Base-by-base conservation (phyloP, 2,888 invertebrate genomes). In the Habrosyne pyritoides region DNA sequence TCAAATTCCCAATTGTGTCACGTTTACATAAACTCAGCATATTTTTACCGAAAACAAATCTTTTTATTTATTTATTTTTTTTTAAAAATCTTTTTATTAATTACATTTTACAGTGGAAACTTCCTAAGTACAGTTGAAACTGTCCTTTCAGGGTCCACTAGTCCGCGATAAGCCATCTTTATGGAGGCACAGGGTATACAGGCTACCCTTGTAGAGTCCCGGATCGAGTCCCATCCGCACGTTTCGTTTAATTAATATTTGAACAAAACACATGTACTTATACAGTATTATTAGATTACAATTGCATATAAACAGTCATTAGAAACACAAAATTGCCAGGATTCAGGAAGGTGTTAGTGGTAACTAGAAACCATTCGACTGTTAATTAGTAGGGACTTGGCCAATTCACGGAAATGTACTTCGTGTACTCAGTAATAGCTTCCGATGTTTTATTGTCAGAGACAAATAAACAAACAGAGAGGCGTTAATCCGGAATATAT, bases 241-340 rank as follows among this genome's bases (percentile, higher is more conserved):
- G 22, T 21, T 22, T 49, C 22, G 14, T 8, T 49, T 49, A 24
- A 49, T 49, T 49, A 49, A 49, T 49, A 26, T 49, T 33, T 33
- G n/a, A 4, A 33, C 33, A n/a, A n/a, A n/a, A 33, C 33, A 33
- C 33, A 33, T n/a, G 33, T 33, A n/a, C n/a, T n/a, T 33, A 33
- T n/a, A 33, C 33, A n/a, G 33, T n/a, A 33, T 33, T 33, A n/a
- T n/a, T 33, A 33, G n/a, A n/a, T 33, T n/a, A 33, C n/a, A 33
- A 33, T 33, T 33, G 33, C 33, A 33, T n/a, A 33, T 33, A n/a
- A 33, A 33, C 12, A 33, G 33, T 33, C 33, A 33, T 33, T 33
- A n/a, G 33, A 8, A 33, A 2, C 33, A 1, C n/a, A n/a, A 3
- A 4, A 33, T 33, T 10, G 12, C 12, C n/a, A 6, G n/a, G 33